Base-by-base conservation (phyloP, 2,113 vertebrate species). In the Mola mola region DNA sequence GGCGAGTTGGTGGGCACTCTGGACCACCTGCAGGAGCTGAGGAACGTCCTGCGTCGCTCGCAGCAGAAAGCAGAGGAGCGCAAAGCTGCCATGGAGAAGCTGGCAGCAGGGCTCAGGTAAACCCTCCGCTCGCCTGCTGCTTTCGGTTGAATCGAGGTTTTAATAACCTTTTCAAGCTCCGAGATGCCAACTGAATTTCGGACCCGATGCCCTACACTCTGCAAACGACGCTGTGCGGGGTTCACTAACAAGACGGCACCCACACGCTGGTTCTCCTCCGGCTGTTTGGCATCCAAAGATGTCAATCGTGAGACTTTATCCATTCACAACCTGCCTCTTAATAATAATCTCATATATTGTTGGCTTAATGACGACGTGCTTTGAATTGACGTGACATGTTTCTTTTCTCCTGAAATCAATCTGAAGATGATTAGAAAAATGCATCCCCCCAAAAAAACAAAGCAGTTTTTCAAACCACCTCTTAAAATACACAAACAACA, bases 41-140 rank as follows among this genome's bases (percentile, higher is more conserved):
- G 91, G 69, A 92, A 93, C 49, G 82, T 93, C 6, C 58, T 98
- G 22, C 92, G 91, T 8, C 93, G 93, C 38, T 93, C 94, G 11
- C 94, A 97, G 20, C 88, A 92, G 67, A 94, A 94, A 61, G 88
- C 96, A 13, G 94, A 96, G 26, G 93, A 98, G 76, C 96, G 95
- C 37, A 90, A 92, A 8, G 78, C 58, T 6, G 84, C 90, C 26
- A 90, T 97, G 73, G 78, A 94, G 75, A 93, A 92, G 82, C 91
- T 99, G 57, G 94, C 93, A 7, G 82, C 92, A 3, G 94, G 95
- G 66, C 92, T 96, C 51, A 93, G 93, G 94, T 97, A 81, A 92
- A 84, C 28, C 62, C 31, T 1, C 15, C 81, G 75, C 34, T 40
- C 49, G 15, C 31, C 4, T 20, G 5, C 12, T 21, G 25, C 15